These are phyloP conservation scores for Gambusia affinis DNA, from an alignment of 2,113 vertebrate genomes.

Conservation along the genomic window DNA sequence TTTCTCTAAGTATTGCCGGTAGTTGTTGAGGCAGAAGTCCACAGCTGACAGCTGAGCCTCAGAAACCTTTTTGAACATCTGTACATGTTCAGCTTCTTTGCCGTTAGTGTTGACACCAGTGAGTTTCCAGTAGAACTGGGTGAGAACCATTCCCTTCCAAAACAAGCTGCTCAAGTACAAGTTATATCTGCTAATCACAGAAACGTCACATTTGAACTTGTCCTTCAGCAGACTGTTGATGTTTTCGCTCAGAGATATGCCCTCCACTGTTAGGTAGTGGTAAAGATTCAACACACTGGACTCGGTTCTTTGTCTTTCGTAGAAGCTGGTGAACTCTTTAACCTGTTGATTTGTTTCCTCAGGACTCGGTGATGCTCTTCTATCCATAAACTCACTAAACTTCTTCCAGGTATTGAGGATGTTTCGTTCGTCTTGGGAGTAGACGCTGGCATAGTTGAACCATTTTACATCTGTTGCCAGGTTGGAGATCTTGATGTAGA, in stretches of 20 bases:
- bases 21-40: not conserved
- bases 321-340: constrained; percentile 3
- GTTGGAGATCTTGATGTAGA: not conserved
- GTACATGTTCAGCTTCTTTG: rapidly evolving
- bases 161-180: not conserved
- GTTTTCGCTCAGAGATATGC: constrained; percentile 10
- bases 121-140: not conserved
- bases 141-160: rapidly evolving
- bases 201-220: constrained; percentile 14
- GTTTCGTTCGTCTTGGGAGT: constrained; percentile 5
- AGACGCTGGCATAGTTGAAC: constrained; percentile 10
- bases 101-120: rapidly evolving
- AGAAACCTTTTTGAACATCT: rapidly evolving
- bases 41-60: rapidly evolving
- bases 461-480: constrained; percentile 10
- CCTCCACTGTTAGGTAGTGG: constrained; percentile 1
- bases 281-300: constrained; percentile 11
- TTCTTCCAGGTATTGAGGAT: constrained; percentile 20
- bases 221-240: not conserved
- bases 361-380: too few species aligned
- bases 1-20: rapidly evolving
- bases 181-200: not conserved
- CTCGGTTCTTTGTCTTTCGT: constrained; percentile 6
- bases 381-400: not conserved
- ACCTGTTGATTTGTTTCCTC: rapidly evolving